Percentiles rank a stretch among this genome's conserved stretches.
Conservation (phyloP, 2,797 vertebrate species). For the Prionace glauca region DNA sequence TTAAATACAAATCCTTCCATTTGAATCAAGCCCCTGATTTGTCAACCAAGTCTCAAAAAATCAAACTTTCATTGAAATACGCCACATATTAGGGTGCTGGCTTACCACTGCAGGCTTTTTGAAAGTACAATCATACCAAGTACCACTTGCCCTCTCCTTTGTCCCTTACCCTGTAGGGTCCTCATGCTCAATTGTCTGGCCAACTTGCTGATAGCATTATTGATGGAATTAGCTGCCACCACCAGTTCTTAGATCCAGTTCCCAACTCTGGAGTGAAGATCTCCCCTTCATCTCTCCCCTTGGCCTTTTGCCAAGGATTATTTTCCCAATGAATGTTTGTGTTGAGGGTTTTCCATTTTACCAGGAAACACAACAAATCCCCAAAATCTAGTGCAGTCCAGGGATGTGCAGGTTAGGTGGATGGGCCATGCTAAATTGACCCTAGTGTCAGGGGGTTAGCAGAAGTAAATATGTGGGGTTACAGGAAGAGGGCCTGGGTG, state of each 20-base stretch:
- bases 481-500: too few relatives aligned
- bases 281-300: neutral
- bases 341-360: too few relatives aligned
- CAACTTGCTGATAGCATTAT: neutral
- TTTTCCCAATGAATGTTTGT: too few relatives aligned
- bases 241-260: neutral
- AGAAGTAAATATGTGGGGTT: too few relatives aligned
- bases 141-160: neutral
- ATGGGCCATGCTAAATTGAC: too few relatives aligned
- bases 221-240: neutral
- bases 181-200: neutral
- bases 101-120: neutral
- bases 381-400: too few relatives aligned
- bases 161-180: neutral
- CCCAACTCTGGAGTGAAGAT: neutral
- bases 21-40: neutral
- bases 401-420: too few relatives aligned
- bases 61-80: neutral
- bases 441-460: too few relatives aligned
- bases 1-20: neutral
- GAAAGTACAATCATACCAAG: neutral
- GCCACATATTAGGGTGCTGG: neutral
- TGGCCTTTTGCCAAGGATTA: neutral
- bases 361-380: too few relatives aligned
- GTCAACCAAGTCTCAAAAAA: neutral